Evolutionary conservation across 2,113 vertebrate genomes (phyloP), one percentile per base, ranked within the genome.

Genomic region (Amblyornis subalaris): DNA sequence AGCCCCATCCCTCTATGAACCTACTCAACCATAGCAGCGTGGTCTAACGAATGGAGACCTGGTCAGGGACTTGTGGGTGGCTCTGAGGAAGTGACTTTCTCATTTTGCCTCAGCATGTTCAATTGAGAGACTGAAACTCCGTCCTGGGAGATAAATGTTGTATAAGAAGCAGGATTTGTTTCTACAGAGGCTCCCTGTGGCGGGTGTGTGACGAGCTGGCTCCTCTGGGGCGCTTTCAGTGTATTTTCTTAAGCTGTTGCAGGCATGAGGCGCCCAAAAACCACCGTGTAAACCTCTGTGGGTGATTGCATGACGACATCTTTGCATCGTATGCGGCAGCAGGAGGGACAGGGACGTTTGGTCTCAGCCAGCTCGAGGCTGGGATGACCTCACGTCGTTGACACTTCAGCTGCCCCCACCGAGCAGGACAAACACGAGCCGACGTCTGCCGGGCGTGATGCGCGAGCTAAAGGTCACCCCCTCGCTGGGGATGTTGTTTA

Each of bases 11-110:
- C 82, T 85, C 93, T 93, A 93, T 64, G 90, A 95, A 96, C 67
- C 85, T 83, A 80, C 72, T 94, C 87, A 80, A 66, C 71, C 23
- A 0, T 47, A 55, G 58, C 35, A 82, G 60, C 10, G 0, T 36
- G 78, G 74, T 62, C 89, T 88, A 73, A 94, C 16, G 14, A 83
- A 48, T 54, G 24, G 36, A 79, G 71, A 50, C 44, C 58, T 60
- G 62, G 75, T 23, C 67, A 92, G 71, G 67, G 80, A 62, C 87
- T 77, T 53, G 88, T 83, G 91, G 85, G 91, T 80, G 67, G n/a
- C 47, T 79, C 78, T 83, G 51, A 88, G 79, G 81, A 95, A 94
- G 85, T 77, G 48, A 71, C 72, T 94, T 88, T 94, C 55, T 95
- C 94, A 71, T 69, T 91, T 71, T 96, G 42, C 85, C 78, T 95